Evolutionary conservation across 2,888 invertebrate species (phyloP), one percentile per base, ranked within the genome.

Genomic region (Syrista parreyssii): DNA sequence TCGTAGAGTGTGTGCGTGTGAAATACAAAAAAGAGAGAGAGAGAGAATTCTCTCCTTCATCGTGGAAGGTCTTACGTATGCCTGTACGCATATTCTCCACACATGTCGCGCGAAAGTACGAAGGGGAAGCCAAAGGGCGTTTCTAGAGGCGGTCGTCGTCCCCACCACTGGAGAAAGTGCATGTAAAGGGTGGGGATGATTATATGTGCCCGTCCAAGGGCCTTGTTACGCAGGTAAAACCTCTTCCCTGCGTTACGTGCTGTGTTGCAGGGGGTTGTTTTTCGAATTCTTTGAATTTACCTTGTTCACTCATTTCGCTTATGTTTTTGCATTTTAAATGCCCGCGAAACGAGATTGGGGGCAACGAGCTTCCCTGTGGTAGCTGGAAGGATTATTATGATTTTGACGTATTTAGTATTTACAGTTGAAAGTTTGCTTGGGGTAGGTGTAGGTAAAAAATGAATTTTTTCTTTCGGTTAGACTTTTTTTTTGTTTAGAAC

Each of bases 101-200:
- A 35, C 32, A 35, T 33, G 73, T 23, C 69, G 75, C 32, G 75
- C 69, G 68, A 34, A 75, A 68, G 82, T 80, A 79, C 78, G 81
- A 81, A 84, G 85, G 84, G 85, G 85, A 86, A 84, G 82, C 82
- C 87, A 84, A 89, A 91, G 91, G 91, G 91, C 91, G 91, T 91
- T 91, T 90, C 91, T 89, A 88, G 89, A 90, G 91, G 91, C 91
- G 91, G 91, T 90, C 91, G 89, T 86, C 86, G 83, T 86, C 88
- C 88, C 88, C 89, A 82, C 89, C 82, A 82, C 80, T 77, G 78
- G 83, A 79, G 83, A 81, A 83, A 84, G 82, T 84, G 83, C 83
- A 75, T 76, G 36, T 30, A 68, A 55, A 40, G 23, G 40, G 77
- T 72, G 75, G 82, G 83, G 81, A 80, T 76, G 79, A 75, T 77